These are phyloP conservation scores for Ernsta delagoae DNA, from an alignment of 2,888 invertebrate genomes.

Conservation along the genomic window DNA sequence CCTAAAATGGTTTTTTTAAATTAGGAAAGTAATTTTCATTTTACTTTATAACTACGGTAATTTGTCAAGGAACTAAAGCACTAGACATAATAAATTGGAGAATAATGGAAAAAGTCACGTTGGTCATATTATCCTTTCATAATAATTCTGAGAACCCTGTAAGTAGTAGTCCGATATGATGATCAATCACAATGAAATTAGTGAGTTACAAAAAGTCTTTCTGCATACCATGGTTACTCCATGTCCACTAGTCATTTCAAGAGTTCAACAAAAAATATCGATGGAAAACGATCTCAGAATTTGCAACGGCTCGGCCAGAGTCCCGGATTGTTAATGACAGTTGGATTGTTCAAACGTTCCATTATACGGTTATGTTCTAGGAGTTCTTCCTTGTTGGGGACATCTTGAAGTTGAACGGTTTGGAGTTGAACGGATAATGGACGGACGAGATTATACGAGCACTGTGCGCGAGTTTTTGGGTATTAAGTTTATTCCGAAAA, in stretches of 20 bases:
- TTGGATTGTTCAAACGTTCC: constrained; percentile 41
- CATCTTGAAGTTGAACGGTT: constrained; percentile 19
- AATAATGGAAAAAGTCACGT: too few species aligned
- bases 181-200: neutral
- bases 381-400: constrained; percentile 24
- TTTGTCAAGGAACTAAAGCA: too few species aligned
- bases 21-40: too few species aligned
- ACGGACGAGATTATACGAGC: neutral
- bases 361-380: constrained; percentile 30
- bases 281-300: constrained; percentile 56
- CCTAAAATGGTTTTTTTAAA: too few species aligned
- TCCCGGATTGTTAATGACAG: constrained; percentile 58
- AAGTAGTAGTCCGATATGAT: too few species aligned
- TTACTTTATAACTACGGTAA: too few species aligned
- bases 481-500: neutral
- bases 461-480: neutral
- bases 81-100: too few species aligned
- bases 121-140: too few species aligned
- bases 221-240: neutral
- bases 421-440: constrained; percentile 2
- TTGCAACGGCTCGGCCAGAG: constrained; percentile 50
- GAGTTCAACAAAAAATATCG: constrained; percentile 50
- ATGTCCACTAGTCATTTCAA: constrained; percentile 27
- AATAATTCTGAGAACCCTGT: too few species aligned
- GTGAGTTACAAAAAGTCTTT: neutral